Evolutionary conservation across 2,113 vertebrate species (phyloP).

Genomic region (Sitta europaea): DNA sequence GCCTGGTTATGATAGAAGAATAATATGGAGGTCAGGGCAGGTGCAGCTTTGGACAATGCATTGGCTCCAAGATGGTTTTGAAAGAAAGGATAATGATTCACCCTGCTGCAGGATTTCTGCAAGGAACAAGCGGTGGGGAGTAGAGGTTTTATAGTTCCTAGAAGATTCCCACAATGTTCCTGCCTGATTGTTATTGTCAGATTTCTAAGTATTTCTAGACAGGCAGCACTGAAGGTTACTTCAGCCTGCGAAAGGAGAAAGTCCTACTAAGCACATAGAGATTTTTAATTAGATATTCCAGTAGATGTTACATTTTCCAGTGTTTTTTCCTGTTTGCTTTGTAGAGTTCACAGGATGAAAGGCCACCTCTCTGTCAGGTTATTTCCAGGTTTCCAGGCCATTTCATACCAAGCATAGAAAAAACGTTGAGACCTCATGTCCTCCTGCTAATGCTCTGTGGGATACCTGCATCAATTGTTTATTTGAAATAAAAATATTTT

Average conservation of each 20-base stretch:
- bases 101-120: not conserved
- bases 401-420: not conserved
- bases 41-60: conserved; percentile 32
- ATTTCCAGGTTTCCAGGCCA: not conserved
- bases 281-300: not conserved
- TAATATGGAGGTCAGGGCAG: conserved; percentile 14
- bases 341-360: not conserved
- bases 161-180: conserved; percentile 22
- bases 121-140: conserved; percentile 15
- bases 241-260: not conserved
- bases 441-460: not conserved
- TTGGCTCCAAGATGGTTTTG: not conserved
- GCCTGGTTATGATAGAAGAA: not conserved
- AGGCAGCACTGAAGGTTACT: not conserved
- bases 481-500: not conserved
- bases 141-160: conserved; percentile 16
- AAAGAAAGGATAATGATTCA: conserved; percentile 45
- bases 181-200: not conserved
- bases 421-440: not conserved
- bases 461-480: not conserved
- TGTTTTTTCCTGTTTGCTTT: not conserved
- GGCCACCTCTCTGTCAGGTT: not conserved
- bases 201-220: not conserved
- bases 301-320: not conserved
- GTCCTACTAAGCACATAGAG: not conserved